These are phyloP conservation scores for Smutsia gigantea DNA, from an alignment of 2,797 vertebrate genomes.

Conservation along the genomic window DNA sequence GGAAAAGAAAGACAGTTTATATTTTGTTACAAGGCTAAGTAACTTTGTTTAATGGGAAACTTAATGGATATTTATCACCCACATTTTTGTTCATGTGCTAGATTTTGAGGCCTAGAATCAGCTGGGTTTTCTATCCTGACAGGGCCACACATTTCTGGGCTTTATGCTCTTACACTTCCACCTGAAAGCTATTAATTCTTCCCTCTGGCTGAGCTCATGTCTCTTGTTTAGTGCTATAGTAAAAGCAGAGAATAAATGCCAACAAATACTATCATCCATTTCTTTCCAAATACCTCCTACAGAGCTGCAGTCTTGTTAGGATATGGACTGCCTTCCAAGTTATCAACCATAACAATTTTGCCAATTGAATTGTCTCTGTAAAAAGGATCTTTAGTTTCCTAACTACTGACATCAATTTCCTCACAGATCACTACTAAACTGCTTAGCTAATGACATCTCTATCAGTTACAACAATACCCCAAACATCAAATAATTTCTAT, in stretches of 20 bases:
- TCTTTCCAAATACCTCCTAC: neutral
- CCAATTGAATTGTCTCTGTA: neutral
- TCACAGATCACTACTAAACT: neutral
- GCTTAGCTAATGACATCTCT: neutral
- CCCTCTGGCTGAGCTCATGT: neutral
- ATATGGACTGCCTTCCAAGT: neutral
- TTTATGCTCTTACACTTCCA: neutral
- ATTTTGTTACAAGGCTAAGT: neutral
- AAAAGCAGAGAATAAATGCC: slow-evolving; percentile 51
- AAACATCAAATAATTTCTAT: neutral
- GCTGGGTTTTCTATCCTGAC: neutral
- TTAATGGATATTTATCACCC: neutral
- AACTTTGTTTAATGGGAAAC: neutral
- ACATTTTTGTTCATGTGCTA: neutral
- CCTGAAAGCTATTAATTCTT: slow-evolving; percentile 33
- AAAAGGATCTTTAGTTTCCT: slow-evolving; percentile 10
- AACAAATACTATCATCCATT: neutral
- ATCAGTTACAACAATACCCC: neutral
- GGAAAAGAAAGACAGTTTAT: neutral
- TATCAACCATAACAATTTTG: neutral
- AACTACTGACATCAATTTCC: neutral
- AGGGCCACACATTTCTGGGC: neutral
- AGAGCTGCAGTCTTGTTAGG: neutral
- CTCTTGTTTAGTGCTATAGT: slow-evolving; percentile 2
- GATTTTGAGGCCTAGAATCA: neutral